Base-by-base conservation (phyloP, 2,888 invertebrate species). In the Amblyjoppa fuscipennis region DNA sequence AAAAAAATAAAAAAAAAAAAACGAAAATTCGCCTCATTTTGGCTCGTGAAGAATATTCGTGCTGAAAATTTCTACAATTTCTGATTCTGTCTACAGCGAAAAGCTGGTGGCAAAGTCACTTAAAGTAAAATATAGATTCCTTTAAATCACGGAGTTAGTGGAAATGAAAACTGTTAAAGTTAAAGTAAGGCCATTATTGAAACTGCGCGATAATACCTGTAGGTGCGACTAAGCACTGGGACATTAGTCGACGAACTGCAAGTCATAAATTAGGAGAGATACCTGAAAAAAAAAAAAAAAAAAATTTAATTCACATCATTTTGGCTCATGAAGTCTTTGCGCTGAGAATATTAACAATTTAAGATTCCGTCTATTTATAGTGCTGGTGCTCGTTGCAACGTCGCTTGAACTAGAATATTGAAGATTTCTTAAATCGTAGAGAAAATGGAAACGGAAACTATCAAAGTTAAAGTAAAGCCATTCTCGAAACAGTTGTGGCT, bases 211-310 rank as follows among this genome's bases (percentile, higher is more conserved):
- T 81, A 49, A 31, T 20, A 25, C 66, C 11, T 9, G 68, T 20
- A 9, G 13, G 16, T n/a, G 16, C 20, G 38, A 41, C 41, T 9
- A 53, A 25, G 16, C 16, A 71, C 28, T 53, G 1, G 16, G 41
- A 69, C 74, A 49, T 59, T 56, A 45, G 75, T 31, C 11, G 41
- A 38, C 64, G 41, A 51, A 64, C 71, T 28, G 38, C 34, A 11
- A 38, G 20, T 5, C 5, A 53, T 41, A 53, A 53, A 53, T 53
- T 7, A 0, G 16, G 53, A 53, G 7, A 4, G 16, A 31, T 64
- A 6, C 20, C 9, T 38, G 0, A 7, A 38, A 13, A 7, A 45
- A 45, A 28, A 69, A 45, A 20, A 20, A 20, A 20, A 20, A 20
- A 20, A 20, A 20, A 0, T 20, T 20, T 45, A 13, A 25, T 16